These are phyloP conservation scores for Falco biarmicus DNA, from an alignment of 2,797 vertebrate species.

Conservation along the genomic window DNA sequence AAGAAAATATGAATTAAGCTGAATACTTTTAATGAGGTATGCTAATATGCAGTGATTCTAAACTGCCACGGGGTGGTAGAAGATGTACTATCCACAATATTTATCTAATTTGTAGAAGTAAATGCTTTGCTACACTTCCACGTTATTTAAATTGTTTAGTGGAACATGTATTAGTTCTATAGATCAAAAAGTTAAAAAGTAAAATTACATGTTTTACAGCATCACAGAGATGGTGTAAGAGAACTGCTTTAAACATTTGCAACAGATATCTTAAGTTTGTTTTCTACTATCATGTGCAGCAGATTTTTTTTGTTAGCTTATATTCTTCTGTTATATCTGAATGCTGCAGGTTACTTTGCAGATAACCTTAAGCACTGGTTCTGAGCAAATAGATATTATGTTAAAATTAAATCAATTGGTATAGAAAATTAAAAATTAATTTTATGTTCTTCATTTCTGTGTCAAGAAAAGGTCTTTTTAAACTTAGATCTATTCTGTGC, in stretches of 20 bases:
- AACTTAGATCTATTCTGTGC: neutral
- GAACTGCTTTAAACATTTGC: neutral
- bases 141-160: conserved; percentile 35
- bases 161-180: neutral
- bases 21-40: conserved; percentile 66
- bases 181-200: conserved; percentile 16
- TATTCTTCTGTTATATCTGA: neutral
- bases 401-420: neutral
- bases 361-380: neutral
- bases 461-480: neutral
- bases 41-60: conserved; percentile 77
- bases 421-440: neutral
- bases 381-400: neutral
- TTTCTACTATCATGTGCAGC: neutral
- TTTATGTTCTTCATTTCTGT: neutral
- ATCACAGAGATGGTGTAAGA: neutral
- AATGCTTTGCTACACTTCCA: conserved; percentile 59
- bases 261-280: neutral
- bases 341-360: neutral
- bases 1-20: conserved; percentile 49
- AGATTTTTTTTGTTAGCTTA: neutral
- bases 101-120: conserved; percentile 74
- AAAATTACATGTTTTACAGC: neutral
- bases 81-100: conserved; percentile 75
- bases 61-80: conserved; percentile 80